Evolutionary conservation across 2,113 vertebrate species (phyloP), one percentile per base, ranked within the genome.

Genomic region (Xenopus laevis): DNA sequence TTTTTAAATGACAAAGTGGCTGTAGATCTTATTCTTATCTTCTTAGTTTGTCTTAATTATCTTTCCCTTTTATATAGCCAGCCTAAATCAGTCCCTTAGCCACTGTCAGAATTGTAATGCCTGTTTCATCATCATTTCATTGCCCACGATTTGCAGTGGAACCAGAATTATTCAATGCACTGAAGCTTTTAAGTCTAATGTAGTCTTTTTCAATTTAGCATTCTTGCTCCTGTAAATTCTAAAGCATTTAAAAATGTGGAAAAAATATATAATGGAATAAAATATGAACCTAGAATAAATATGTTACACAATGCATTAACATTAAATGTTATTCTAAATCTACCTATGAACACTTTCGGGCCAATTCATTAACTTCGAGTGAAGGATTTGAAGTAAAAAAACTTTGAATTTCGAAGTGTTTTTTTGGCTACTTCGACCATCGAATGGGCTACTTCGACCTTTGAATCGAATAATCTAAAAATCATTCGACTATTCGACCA

Each of bases 41-140:
- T 68, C 55, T 50, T 55, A 74, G 18, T 76, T 76, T 76, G 73
- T 69, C 66, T 69, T 76, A 76, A 76, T 76, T 76, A 62, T 40
- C 65, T 52, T 68, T 66, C 12, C 47, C 53, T 67, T 44, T 23
- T 67, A 59, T 61, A 52, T 61, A 60, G 27, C 18, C 64, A 60
- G 65, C 17, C 58, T 69, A 76, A 8, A 76, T 65, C 58, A 76
- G 57, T 76, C 58, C 73, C 65, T 53, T 63, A 62, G 66, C 58
- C 68, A 68, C 65, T 69, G 66, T 63, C 73, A 76, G 65, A 62
- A 76, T 68, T 63, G n/a, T 69, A 69, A 76, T 65, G 61, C 73
- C 52, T 69, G 58, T 76, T 76, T n/a, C n/a, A n/a, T n/a, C n/a
- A 68, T 69, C 57, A 76, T 69, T 69, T 76, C 46, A 76, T 69